Evolutionary conservation across 2,797 vertebrate species (phyloP), one percentile per base, ranked within the genome.

Genomic region (Chaunax sp.): DNA sequence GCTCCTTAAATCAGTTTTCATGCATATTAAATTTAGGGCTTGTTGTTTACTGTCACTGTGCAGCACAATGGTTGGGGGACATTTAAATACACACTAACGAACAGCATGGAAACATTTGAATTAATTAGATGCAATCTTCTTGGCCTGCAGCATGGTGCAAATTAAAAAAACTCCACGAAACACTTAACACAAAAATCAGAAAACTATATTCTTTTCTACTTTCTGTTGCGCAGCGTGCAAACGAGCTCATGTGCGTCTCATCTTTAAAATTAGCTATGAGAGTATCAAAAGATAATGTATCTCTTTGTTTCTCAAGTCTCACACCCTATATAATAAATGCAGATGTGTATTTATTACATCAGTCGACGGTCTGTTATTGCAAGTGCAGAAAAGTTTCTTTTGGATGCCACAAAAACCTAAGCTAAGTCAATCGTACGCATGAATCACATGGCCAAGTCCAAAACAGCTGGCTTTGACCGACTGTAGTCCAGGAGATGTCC

Each of bases 391-490:
- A 55, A 12, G 49, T 49, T 51, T 28, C 58, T 64, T 69, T 58
- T 60, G 54, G 46, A 65, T 69, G 20, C 41, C 52, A 56, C 18
- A 45, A 44, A 58, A 38, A 26, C 26, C 56, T 2, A 45, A 43
- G 51, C 14, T 8, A 46, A 64, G 35, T 55, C 72, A 28, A 23
- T 20, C 43, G 50, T 8, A 41, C 61, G 47, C 66, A 67, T 61
- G 62, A 75, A 72, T 72, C 70, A 73, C 33, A 61, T 73, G 72
- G 92, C 89, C 92, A 93, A 92, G 92, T 93, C 85, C 92, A 92
- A 83, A 91, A 89, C 85, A 90, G 82, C 78, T 90, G 92, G 85
- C 92, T 91, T 90, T 93, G 92, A 93, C 92, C 90, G 91, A 90
- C 87, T 90, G 89, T 75, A 77, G 83, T 88, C 72, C 81, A 81